Evolutionary conservation across 2,113 vertebrate genomes (phyloP).

Genomic region (Gadus chalcogrammus): DNA sequence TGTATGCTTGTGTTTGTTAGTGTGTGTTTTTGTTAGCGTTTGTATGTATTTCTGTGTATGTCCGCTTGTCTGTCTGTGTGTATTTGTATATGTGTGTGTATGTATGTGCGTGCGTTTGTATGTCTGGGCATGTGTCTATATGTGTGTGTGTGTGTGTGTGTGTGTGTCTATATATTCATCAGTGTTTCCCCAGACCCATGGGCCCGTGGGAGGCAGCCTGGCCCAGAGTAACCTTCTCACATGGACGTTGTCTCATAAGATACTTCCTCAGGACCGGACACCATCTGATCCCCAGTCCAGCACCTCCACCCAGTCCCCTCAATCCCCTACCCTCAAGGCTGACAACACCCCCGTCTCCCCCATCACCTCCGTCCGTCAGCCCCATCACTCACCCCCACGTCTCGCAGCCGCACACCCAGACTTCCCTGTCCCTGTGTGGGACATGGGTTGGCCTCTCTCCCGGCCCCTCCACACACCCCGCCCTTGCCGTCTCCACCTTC

Average conservation of each 20-base stretch:
- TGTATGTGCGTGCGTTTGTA: not conserved
- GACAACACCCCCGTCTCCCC: conserved; percentile 19
- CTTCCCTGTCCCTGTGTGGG: conserved; percentile 30
- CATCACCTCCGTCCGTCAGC: conserved; percentile 4
- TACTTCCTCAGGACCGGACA: conserved; percentile 76
- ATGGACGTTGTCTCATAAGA: conserved; percentile 68
- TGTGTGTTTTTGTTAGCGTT: conserved; percentile 3
- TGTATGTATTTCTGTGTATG: conserved; percentile 4
- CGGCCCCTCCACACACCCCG: not conserved
- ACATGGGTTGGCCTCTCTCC: conserved; percentile 24
- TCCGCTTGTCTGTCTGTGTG: not conserved
- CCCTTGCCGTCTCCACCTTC: not conserved
- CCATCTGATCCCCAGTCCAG: conserved; percentile 62
- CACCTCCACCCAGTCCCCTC: conserved; percentile 48
- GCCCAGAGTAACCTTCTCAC: conserved; percentile 65
- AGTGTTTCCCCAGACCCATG: conserved; percentile 53
- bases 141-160: not conserved
- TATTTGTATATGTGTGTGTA: not conserved
- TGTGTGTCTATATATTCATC: conserved; percentile 25
- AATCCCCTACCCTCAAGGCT: conserved; percentile 48
- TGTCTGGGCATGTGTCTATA: not conserved
- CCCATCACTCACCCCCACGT: not conserved
- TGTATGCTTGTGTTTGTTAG: conserved; percentile 8
- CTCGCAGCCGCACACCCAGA: no score
- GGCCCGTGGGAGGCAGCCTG: conserved; percentile 37